Evolutionary conservation across 2,113 vertebrate species (phyloP), one percentile per base, ranked within the genome.

Genomic region (Tragelaphus strepsiceros): DNA sequence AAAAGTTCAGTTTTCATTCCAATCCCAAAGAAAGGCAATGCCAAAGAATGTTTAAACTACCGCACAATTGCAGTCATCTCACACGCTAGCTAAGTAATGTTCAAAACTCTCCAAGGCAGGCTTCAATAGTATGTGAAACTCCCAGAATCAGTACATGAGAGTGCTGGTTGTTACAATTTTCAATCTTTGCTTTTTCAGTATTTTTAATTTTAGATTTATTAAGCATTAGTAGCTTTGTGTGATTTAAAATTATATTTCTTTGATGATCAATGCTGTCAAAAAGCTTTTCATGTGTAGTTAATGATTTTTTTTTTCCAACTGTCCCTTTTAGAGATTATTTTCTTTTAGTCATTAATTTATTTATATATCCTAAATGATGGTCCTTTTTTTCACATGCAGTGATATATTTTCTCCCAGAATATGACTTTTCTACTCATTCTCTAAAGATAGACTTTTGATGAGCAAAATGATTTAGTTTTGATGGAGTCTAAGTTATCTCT

Each of bases 121-220:
- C 62, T 64, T 64, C 62, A 64, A 17, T 7, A 64, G 15, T 64
- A 71, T 5, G 21, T 74, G 24, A 32, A 17, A 91, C 4, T 28
- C 14, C 15, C 26, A 61, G 7, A 19, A 62, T 26, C 54, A 91
- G 16, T 84, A 46, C 1, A 46, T 54, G 46, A 54, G n/a, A 43
- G 2, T 95, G 28, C 19, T 64, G 49, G 24, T 15, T 62, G n/a
- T 91, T 85, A 39, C 3, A 22, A 7, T 85, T 61, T 74, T 35
- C 56, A 78, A 32, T 7, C 32, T 43, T 74, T 43, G 21, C 2
- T 58, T 11, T 30, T 59, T 90, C 24, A 51, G 24, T 81, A 46
- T 56, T 81, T 91, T 91, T 46, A 85, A 46, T 61, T 82, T 88
- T 74, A 81, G 16, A 24, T 46, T 91, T 81, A 77, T 88, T 61